Evolutionary conservation across 1,140 invertebrate genomes (phyloP).

Genomic region (Rhagoletis zephyria): DNA sequence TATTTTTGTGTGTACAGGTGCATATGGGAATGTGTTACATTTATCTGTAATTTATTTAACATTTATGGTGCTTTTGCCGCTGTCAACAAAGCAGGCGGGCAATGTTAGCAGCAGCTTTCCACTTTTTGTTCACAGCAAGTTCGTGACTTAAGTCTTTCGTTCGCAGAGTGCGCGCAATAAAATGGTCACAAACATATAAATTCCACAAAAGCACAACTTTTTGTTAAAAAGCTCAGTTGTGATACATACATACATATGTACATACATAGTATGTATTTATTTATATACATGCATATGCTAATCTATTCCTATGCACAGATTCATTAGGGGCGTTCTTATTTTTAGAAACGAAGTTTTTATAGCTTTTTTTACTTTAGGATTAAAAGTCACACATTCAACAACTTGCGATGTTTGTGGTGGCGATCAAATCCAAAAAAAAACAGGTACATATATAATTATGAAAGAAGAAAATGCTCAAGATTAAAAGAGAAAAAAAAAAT

Average conservation of each 20-base stretch:
- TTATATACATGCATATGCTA: no score
- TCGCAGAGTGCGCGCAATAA: neutral
- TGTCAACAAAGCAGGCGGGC: neutral
- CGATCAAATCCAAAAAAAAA: no score
- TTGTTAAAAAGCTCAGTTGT: neutral
- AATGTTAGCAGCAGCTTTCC: neutral
- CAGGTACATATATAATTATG: no score
- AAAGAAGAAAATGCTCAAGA: no score
- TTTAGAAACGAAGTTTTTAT: neutral
- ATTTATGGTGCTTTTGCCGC: neutral
- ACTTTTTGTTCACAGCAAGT: neutral
- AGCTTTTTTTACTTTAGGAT: neutral
- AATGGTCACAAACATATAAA: neutral
- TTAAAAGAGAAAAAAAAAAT: no score
- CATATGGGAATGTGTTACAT: neutral
- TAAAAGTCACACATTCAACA: no score
- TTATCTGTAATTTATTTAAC: neutral
- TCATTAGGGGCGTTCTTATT: neutral
- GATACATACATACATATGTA: no score
- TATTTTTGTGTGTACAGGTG: neutral
- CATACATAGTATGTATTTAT: no score
- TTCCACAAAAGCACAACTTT: neutral
- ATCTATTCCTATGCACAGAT: neutral
- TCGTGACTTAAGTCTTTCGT: slow-evolving; percentile 46
- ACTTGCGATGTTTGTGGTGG: no score